Conservation (phyloP, 2,113 vertebrate species). For the Tylochromis polylepis region DNA sequence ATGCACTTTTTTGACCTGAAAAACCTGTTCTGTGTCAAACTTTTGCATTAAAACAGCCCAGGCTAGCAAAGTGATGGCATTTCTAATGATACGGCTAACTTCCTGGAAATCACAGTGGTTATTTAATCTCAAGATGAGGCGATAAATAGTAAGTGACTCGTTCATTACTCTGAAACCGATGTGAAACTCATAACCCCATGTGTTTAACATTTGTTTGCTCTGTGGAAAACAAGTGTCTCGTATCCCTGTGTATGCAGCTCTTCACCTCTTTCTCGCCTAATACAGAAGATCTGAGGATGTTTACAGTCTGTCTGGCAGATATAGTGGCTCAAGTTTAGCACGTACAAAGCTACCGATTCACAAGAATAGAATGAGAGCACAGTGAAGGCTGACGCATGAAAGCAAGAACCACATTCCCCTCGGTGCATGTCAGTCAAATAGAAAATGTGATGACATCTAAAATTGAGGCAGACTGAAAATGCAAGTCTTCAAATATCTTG, state of each 20-base stretch:
- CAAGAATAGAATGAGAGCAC: neutral
- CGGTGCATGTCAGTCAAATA: neutral
- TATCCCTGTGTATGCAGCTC: neutral
- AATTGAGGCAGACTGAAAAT: neutral
- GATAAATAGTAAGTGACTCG: neutral
- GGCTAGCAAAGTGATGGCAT: neutral
- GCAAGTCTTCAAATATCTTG: neutral
- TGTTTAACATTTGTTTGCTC: neutral
- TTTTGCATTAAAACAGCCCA: too few species aligned
- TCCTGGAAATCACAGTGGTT: neutral
- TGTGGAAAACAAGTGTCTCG: neutral
- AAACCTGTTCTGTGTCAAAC: neutral
- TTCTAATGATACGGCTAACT: neutral
- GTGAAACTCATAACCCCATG: neutral
- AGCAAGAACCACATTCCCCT: neutral
- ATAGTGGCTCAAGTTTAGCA: constrained; percentile 13
- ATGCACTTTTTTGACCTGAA: neutral
- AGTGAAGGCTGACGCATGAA: neutral
- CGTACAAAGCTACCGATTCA: constrained; percentile 30
- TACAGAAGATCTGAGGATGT: neutral
- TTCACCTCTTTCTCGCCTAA: neutral
- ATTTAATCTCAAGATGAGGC: neutral
- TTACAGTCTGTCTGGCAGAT: neutral
- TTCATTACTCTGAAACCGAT: neutral
- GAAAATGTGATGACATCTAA: neutral